phyloP scores from a whole-genome alignment of 2,888 invertebrate species.

The Leptopilina syphax region DNA sequence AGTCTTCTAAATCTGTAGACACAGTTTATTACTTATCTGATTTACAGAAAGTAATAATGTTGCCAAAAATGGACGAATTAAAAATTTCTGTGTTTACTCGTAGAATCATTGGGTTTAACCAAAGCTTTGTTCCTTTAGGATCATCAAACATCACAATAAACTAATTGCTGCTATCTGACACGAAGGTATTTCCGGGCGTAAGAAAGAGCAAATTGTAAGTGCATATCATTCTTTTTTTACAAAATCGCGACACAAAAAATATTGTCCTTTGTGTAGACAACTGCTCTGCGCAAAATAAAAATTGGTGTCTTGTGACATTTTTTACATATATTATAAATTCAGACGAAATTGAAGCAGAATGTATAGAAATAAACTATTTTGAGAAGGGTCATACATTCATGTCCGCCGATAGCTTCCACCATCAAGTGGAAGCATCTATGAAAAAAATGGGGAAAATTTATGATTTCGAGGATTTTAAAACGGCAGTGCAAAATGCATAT shows the following conservation, averaged over 20 bases:
- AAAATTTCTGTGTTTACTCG: slow-evolving; percentile 33
- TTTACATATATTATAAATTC: no score
- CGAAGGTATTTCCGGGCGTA: slow-evolving; percentile 41
- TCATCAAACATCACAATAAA: background rate
- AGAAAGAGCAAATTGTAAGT: slow-evolving; percentile 43
- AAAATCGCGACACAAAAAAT: slow-evolving; percentile 20
- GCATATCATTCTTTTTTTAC: slow-evolving; percentile 40
- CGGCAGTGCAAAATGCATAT: no score
- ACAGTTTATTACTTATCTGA: slow-evolving; percentile 6
- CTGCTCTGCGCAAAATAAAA: no score
- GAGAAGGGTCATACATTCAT: no score
- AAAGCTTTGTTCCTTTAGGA: slow-evolving; percentile 43
- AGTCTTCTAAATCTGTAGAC: slow-evolving; percentile 21
- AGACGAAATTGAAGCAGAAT: no score
- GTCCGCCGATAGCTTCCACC: no score
- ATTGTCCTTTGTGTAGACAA: no score
- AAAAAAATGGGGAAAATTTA: slow-evolving; percentile 44
- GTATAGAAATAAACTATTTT: no score
- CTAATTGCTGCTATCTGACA: slow-evolving; percentile 30
- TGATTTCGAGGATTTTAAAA: slow-evolving; percentile 45
- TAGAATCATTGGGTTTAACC: slow-evolving; percentile 22
- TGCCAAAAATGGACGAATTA: slow-evolving; percentile 37
- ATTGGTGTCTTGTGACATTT: no score
- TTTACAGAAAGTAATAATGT: slow-evolving; percentile 33
- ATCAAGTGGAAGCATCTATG: slow-evolving; percentile 27